Base-by-base conservation (phyloP, 64 coral and sea anemone species). In the Pocillopora damicornis region DNA sequence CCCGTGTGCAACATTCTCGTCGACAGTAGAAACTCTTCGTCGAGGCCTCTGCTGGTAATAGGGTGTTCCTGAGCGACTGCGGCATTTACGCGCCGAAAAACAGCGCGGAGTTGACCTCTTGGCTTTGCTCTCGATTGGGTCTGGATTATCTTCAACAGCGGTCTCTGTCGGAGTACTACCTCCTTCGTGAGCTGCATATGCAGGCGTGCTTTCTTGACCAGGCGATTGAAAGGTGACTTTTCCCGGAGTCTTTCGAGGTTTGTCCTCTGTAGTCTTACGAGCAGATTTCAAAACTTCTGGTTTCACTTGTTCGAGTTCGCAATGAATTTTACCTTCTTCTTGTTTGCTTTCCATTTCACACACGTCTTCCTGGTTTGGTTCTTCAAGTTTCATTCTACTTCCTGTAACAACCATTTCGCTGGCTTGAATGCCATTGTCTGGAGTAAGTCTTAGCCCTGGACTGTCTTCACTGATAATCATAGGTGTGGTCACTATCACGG, bases 401-500 rank as follows among this genome's bases (percentile, higher is more conserved):
- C 57, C 66, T n/a, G 38, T 63, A 63, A 25, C 18, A 68, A 36
- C 15, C 62, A 57, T 11, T 16, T 71, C 61, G 25, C 2, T 69
- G 15, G 16, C 35, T 13, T 57, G 8, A 73, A 38, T 17, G 13
- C 59, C 89, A 67, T 82, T 66, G 35, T 92, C 83, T n/a, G 90
- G 90, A 0, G 90, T 87, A 17, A 92, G 56, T 34, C 90, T 75
- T 9, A 92, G 56, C 16, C 83, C 83, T 37, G 90, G 75, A 35
- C 82, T 87, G 75, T 72, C 77, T 45, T 71, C 76, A 17, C 36
- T 81, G 74, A 59, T 68, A 12, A 61, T 59, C 74, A 79, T 92
- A 20, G 90, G 90, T 1, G 90, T 92, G 42, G 90, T 75, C 18
- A 92, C 80, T 13, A 91, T 61, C 58, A 86, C 88, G 14, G 94